phyloP scores from a whole-genome alignment of 2,888 invertebrate species.

The Linyphia triangularis region DNA sequence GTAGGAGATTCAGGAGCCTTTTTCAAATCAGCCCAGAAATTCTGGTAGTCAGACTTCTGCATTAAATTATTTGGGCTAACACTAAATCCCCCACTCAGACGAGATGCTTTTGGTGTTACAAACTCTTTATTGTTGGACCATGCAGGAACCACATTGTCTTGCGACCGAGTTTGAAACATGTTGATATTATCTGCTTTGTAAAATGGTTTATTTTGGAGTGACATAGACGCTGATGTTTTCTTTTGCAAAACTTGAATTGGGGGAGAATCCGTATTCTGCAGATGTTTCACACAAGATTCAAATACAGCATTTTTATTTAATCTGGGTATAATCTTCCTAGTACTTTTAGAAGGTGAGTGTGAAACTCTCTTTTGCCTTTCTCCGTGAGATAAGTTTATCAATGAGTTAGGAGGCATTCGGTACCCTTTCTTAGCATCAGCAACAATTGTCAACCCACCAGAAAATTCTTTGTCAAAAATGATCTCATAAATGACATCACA shows the following conservation, averaged over 20 bases:
- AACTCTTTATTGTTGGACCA: conserved; percentile 58
- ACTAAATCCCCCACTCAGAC: conserved; percentile 13
- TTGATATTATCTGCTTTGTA: conserved; percentile 56
- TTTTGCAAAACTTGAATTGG: conserved; percentile 50
- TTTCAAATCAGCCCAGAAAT: conserved; percentile 67
- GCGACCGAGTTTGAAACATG: conserved; percentile 18
- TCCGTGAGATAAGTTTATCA: conserved; percentile 85
- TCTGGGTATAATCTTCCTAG: conserved; percentile 17
- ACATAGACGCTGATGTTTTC: not conserved
- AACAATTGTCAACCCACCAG: conserved; percentile 82
- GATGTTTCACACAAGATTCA: conserved; percentile 50
- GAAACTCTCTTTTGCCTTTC: conserved; percentile 16
- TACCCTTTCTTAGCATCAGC: conserved; percentile 78
- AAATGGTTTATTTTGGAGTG: conserved; percentile 49
- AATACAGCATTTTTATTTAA: conserved; percentile 16
- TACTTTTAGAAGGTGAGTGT: conserved; percentile 39
- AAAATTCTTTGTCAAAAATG: conserved; percentile 88
- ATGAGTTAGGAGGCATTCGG: conserved; percentile 67
- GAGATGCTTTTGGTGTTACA: conserved; percentile 63
- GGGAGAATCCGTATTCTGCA: conserved; percentile 5
- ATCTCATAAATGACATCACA: conserved; percentile 86
- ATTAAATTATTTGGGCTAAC: not conserved
- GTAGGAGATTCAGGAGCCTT: conserved; percentile 36
- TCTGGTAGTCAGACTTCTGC: conserved; percentile 35
- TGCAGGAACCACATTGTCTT: not conserved